phyloP scores from a whole-genome alignment of 2,797 vertebrate species.

The Micropoecilia bifurca region DNA sequence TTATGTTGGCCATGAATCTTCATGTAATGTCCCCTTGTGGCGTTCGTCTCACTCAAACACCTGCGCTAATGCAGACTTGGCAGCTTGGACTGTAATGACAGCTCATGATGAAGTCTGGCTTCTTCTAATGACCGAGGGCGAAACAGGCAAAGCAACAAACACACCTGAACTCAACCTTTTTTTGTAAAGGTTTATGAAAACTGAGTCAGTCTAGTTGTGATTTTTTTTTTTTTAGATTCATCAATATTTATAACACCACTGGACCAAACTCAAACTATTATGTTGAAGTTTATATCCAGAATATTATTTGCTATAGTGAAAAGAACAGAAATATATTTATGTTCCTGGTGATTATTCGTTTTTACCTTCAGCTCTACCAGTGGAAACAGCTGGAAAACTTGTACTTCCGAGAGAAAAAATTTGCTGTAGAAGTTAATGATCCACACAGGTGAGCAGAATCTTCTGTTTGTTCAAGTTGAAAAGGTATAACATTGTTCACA shows the following conservation, averaged over 20 bases:
- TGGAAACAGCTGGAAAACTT: constrained; percentile 99
- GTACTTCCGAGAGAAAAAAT: constrained; percentile 98
- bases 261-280: background rate
- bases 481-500: background rate
- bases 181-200: constrained; percentile 8
- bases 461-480: background rate
- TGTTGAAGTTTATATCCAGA: background rate
- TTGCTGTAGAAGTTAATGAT: constrained; percentile 98
- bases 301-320: background rate
- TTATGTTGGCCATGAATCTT: constrained; percentile 49
- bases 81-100: constrained; percentile 62
- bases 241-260: background rate
- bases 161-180: constrained; percentile 22
- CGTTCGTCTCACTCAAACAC: constrained; percentile 48
- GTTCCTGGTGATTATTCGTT: constrained; percentile 5
- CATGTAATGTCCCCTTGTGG: constrained; percentile 46
- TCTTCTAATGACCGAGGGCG: constrained; percentile 50
- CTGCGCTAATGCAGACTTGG: constrained; percentile 62
- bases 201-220: background rate
- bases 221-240: background rate
- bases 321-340: background rate
- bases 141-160: constrained; percentile 24
- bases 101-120: constrained; percentile 59
- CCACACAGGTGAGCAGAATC: constrained; percentile 88
- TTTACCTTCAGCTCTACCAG: constrained; percentile 80